phyloP scores from a whole-genome alignment of 2,888 invertebrate species.

The Lepidochrysops patricia region DNA sequence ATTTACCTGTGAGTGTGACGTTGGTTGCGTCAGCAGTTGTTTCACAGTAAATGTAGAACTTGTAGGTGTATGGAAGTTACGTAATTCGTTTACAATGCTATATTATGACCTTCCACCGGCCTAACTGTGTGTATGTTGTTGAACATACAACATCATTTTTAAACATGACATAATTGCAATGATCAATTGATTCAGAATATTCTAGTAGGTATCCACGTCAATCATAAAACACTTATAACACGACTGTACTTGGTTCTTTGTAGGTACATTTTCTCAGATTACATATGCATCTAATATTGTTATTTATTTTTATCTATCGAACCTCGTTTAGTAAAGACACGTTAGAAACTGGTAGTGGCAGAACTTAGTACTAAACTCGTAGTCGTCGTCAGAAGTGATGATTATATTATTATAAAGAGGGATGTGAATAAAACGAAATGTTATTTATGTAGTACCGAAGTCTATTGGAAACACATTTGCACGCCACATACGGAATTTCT shows the following conservation, averaged over 20 bases:
- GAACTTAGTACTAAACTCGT: too few species aligned
- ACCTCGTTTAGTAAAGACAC: too few species aligned
- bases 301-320: too few species aligned
- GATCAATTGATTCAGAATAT: conserved; percentile 1
- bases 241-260: neutral
- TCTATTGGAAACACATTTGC: too few species aligned
- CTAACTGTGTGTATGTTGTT: conserved; percentile 22
- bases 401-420: too few species aligned
- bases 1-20: conserved; percentile 19
- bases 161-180: conserved; percentile 3
- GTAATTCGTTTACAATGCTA: conserved; percentile 24
- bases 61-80: conserved; percentile 22
- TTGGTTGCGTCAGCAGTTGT: conserved; percentile 22
- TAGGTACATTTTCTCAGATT: too few species aligned
- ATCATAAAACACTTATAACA: too few species aligned
- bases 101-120: conserved; percentile 21
- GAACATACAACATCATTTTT: conserved; percentile 5
- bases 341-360: too few species aligned
- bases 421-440: too few species aligned
- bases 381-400: too few species aligned
- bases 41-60: conserved; percentile 19
- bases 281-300: too few species aligned
- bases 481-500: neutral
- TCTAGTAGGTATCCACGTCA: neutral
- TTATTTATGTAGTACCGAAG: neutral